Base-by-base conservation (phyloP, 2,888 invertebrate species). In the Caenorhabditis sp. region DNA sequence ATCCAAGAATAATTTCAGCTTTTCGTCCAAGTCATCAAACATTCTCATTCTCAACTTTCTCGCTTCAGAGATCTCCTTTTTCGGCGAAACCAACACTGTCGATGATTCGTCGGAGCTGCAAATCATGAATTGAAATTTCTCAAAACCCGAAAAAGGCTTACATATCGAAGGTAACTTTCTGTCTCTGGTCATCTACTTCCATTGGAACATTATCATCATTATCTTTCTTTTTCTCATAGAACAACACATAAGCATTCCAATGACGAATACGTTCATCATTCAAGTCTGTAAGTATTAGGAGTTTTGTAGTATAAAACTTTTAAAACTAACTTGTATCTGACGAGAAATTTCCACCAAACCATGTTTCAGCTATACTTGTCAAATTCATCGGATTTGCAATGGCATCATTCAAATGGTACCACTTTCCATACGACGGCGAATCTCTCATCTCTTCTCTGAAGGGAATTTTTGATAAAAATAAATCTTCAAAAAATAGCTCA, bases 211-310 rank as follows among this genome's bases (percentile, higher is more conserved):
- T 20, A 25, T 26, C 8, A 56, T 49, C 20, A 4, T 64, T 49
- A 2, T 66, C 67, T 1, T 43, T 49, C 17, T 73, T 73, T 43
- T 68, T 68, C 52, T 76, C 70, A 43, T 90, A 90, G 78, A 90
- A 90, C 67, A 90, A 84, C 88, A 90, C 89, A 78, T 90, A 90
- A 23, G 89, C 90, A 85, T 90, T 90, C 90, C 90, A 90, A 84
- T 90, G 90, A 1, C 90, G 85, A 25, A 89, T 86, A 4, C 90
- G 83, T 53, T 89, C 90, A 76, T 90, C 90, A 26, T 10, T 20
- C 26, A 36, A n/a, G 17, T 27, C 52, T 43, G 17, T 8, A 36
- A 36, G 10, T 36, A 36, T n/a, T n/a, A n/a, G n/a, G n/a, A n/a
- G n/a, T n/a, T n/a, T n/a, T n/a, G n/a, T n/a, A n/a, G n/a, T n/a